Conservation (phyloP, 2,888 invertebrate genomes). For the Andricus curvator region DNA sequence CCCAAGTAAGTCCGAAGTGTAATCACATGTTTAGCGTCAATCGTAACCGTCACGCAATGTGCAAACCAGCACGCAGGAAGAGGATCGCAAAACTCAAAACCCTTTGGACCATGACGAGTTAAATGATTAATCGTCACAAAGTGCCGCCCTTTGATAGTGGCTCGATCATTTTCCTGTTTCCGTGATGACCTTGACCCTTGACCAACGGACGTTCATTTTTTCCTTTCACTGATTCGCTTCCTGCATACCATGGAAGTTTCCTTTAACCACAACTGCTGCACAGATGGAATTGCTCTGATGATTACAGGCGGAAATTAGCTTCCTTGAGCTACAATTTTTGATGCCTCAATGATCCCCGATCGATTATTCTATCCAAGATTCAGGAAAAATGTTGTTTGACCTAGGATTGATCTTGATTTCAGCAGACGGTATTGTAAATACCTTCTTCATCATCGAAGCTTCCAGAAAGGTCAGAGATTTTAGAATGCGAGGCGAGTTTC, state of each 20-base stretch:
- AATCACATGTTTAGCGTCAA: constrained; percentile 68
- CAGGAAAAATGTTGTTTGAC: not conserved
- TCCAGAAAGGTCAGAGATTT: constrained; percentile 70
- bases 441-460: constrained; percentile 75
- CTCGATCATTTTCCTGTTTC: constrained; percentile 50
- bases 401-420: constrained; percentile 50
- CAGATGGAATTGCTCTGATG: not conserved
- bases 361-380: not conserved
- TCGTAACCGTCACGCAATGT: constrained; percentile 68
- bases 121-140: constrained; percentile 67
- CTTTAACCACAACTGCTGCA: not conserved
- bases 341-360: not conserved
- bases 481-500: constrained; percentile 71
- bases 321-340: not conserved
- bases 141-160: constrained; percentile 50
- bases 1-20: constrained; percentile 57
- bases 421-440: constrained; percentile 77
- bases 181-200: constrained; percentile 64
- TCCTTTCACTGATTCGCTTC: constrained; percentile 35
- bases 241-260: not conserved
- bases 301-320: constrained; percentile 11
- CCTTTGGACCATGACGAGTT: constrained; percentile 64
- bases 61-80: constrained; percentile 42
- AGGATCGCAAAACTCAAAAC: constrained; percentile 56
- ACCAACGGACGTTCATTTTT: constrained; percentile 54